These are phyloP conservation scores for Erythrolamprus reginae DNA, from an alignment of 2,113 vertebrate genomes.

Conservation along the genomic window DNA sequence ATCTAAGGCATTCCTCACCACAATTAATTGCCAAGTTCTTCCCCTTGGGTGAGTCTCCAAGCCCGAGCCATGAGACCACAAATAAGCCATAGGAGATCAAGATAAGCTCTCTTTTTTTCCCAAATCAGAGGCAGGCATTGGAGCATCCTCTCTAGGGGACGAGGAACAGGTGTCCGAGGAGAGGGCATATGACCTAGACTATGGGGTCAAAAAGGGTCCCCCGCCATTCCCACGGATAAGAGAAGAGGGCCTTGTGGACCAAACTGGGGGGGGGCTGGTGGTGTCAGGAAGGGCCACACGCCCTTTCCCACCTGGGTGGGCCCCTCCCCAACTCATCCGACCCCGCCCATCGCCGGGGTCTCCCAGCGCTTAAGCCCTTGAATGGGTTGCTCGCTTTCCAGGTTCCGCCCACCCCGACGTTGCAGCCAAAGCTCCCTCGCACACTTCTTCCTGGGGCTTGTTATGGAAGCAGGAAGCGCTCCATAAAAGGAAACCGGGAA, in stretches of 20 bases:
- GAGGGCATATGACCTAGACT: not conserved
- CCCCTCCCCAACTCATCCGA: conserved; percentile 56
- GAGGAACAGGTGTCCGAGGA: not conserved
- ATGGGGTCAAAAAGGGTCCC: not conserved
- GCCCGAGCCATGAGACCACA: too few species aligned
- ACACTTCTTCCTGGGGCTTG: conserved; percentile 52
- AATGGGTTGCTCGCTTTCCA: conserved; percentile 60
- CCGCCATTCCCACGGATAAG: too few species aligned
- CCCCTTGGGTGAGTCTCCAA: not conserved
- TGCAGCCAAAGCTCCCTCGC: conserved; percentile 54
- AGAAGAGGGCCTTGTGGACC: not conserved
- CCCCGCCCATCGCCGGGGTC: conserved; percentile 48
- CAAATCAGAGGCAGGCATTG: conserved; percentile 9
- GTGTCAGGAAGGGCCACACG: not conserved
- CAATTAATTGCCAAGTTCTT: not conserved
- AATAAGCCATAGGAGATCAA: too few species aligned
- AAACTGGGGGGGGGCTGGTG: too few species aligned
- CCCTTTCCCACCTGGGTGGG: too few species aligned
- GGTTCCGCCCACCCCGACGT: conserved; percentile 44
- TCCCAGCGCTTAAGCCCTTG: conserved; percentile 51
- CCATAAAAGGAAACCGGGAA: conserved; percentile 66
- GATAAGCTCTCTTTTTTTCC: not conserved
- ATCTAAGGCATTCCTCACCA: not conserved
- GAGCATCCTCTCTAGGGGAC: not conserved
- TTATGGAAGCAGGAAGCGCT: conserved; percentile 57